Evolutionary conservation across 2,888 invertebrate species (phyloP), one percentile per base, ranked within the genome.

Genomic region (Zaprionus bogoriensis): DNA sequence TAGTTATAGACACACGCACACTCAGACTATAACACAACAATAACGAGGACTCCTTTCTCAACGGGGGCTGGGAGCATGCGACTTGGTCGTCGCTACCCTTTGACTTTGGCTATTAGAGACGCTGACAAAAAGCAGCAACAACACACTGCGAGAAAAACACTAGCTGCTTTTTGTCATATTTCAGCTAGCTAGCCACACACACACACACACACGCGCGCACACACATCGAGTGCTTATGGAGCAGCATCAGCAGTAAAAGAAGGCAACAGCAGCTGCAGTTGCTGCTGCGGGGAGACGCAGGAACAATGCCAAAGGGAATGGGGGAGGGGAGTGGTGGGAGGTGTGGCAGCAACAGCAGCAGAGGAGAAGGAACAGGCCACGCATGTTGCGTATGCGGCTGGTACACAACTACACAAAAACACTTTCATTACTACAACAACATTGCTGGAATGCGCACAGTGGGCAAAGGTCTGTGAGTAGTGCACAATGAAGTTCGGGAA

Each of bases 101-200:
- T 87, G 79, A 82, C 86, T 78, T 83, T 66, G 54, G 77, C 87
- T 74, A 87, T 87, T 82, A 82, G 84, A 79, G 61, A 65, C 69
- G 66, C 84, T 74, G 65, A 64, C 80, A 83, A 68, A 80, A 80
- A 84, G 47, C 66, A 75, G 61, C 57, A 71, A 42, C 63, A 69
- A 22, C 46, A 52, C 28, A 23, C 58, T 42, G 19, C 14, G n/a
- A 58, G 57, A 71, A 74, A 46, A 78, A 75, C 52, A 53, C 59
- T 82, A 75, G 83, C 79, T 82, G 73, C 72, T 87, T 80, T 87
- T 87, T 87, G 86, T 87, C 87, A 87, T 80, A 80, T 85, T 87
- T 87, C 79, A 87, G 70, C 32, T 58, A 47, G 51, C 75, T 58
- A 47, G 51, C 50, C 30, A 60, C 51, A 17, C 39, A 32, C 30